Evolutionary conservation across 2,888 invertebrate genomes (phyloP).

Genomic region (Hypsopygia costalis): DNA sequence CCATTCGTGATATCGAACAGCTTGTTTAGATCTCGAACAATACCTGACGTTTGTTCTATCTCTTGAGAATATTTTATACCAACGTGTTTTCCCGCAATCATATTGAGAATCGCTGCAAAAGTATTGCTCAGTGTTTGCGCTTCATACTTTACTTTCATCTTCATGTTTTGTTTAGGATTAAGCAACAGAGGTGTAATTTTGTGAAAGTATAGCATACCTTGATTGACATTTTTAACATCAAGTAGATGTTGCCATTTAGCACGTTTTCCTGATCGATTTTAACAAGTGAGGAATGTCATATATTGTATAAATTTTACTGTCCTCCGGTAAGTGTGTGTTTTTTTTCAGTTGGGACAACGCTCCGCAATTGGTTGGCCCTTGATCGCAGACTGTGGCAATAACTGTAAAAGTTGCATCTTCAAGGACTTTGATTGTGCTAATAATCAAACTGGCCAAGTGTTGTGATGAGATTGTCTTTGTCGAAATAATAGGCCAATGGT

Average conservation of each 20-base stretch:
- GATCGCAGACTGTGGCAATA: conserved; percentile 16
- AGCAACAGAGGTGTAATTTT: no score
- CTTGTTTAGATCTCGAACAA: conserved; percentile 12
- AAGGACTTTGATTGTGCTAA: conserved; percentile 10
- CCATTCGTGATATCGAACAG: conserved; percentile 22
- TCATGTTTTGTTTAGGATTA: conserved; percentile 1
- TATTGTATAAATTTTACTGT: conserved; percentile 9
- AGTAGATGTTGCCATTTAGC: conserved; percentile 9
- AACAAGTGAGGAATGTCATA: conserved; percentile 11
- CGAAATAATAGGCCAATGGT: conserved; percentile 11
- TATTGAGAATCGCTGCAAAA: conserved; percentile 18
- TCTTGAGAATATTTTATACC: conserved; percentile 6
- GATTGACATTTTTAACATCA: background rate
- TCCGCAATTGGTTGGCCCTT: conserved; percentile 16
- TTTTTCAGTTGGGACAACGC: conserved; percentile 1
- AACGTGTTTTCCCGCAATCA: conserved; percentile 6
- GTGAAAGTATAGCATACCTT: no score
- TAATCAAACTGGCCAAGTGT: conserved; percentile 11
- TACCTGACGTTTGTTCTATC: conserved; percentile 9
- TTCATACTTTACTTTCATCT: conserved; percentile 23
- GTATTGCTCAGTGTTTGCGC: conserved; percentile 21
- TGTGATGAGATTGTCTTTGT: conserved; percentile 13
- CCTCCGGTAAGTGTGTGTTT: background rate
- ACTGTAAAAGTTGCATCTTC: conserved; percentile 7
- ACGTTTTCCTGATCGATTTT: conserved; percentile 11